Evolutionary conservation across 2,113 vertebrate genomes (phyloP), one percentile per base, ranked within the genome.

Genomic region (Chaenocephalus aceratus): DNA sequence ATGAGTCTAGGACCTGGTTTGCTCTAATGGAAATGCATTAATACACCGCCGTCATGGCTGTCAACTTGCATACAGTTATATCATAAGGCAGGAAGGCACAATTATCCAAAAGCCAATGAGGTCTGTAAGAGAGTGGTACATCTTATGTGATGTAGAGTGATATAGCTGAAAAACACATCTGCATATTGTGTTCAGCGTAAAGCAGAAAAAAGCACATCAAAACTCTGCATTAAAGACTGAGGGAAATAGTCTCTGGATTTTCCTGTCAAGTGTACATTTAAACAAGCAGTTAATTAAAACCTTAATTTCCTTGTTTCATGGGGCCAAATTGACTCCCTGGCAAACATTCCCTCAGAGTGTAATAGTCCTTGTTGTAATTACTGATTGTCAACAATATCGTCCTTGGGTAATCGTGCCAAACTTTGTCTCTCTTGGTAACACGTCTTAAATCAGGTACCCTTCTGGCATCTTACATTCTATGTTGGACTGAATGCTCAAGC

Each of bases 71-170:
- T 86, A 62, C 26, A 76, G 71, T 77, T 83, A 62, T 82, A 84
- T 86, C 85, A 77, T 16, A 59, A 63, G 53, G 79, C 79, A 82
- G 62, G 57, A 84, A 88, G 67, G 79, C 68, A 86, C 80, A 83
- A 82, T 90, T 86, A 85, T 75, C 78, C 70, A 72, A 78, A 88
- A 89, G 75, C 34, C 76, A 87, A 79, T 74, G 76, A 76, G 72
- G 83, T 87, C 77, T 86, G 79, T 70, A 84, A 71, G 75, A 84
- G 71, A 73, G 49, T 74, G 84, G 80, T 84, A 80, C 87, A 89
- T 84, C 77, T 71, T 77, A 85, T 89, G 61, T 62, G 60, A 88
- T 90, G 75, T 91, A 34, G 73, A 83, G 82, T 70, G 71, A 81
- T 87, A 74, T 74, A 75, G 54, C 65, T 68, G 53, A 61, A 89